A percentile compares a stretch with the other conserved stretches of the same genome.
Conservation (phyloP, 1,140 invertebrate genomes). For the Zaprionus ornatus region DNA sequence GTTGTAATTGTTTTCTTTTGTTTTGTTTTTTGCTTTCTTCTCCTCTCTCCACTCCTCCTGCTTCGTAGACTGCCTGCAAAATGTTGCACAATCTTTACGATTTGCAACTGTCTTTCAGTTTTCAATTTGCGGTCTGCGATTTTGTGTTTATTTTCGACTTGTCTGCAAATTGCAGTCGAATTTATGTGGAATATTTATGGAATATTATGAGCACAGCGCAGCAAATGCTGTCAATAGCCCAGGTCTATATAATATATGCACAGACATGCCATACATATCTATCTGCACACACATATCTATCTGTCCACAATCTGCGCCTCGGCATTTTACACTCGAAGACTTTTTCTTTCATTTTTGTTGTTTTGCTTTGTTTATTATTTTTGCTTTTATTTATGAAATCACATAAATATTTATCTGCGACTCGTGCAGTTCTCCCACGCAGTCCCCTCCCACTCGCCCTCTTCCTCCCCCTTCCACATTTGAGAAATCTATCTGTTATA, state of each 20-base stretch:
- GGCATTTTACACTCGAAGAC: conserved; percentile 23
- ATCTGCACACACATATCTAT: background rate
- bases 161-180: conserved; percentile 21
- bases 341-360: conserved; percentile 1
- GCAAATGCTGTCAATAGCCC: conserved; percentile 51
- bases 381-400: conserved; percentile 70
- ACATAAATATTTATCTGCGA: conserved; percentile 74
- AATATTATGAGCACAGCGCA: conserved; percentile 15
- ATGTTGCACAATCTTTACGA: conserved; percentile 18
- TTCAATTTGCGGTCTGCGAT: conserved; percentile 9
- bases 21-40: conserved; percentile 2
- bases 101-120: conserved; percentile 12
- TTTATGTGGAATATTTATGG: conserved; percentile 18
- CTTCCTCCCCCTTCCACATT: background rate
- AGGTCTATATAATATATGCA: conserved; percentile 35
- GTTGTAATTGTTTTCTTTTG: conserved; percentile 43
- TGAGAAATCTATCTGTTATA: conserved; percentile 43
- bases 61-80: background rate
- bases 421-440: conserved; percentile 35
- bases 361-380: conserved; percentile 39
- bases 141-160: conserved; percentile 22
- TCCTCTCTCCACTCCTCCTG: background rate
- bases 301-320: background rate
- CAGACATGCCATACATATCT: conserved; percentile 5
- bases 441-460: conserved; percentile 3